Conservation (phyloP, 2,113 vertebrate genomes). For the Pygoscelis adeliae region DNA sequence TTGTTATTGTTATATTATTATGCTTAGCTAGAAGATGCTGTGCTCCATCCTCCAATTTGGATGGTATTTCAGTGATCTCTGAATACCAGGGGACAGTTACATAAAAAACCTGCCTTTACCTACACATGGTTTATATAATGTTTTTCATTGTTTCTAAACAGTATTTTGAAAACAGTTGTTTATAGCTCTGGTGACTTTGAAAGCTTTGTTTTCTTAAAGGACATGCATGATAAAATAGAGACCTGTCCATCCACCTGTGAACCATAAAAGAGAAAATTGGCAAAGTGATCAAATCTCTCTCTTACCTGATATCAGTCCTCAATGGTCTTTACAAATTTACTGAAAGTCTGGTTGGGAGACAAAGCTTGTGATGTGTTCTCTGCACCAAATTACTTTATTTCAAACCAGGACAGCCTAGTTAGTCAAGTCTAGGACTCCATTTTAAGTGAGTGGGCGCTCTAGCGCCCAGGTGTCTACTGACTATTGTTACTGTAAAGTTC, state of each 20-base stretch:
- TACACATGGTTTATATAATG: accelerated
- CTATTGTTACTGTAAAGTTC: background rate
- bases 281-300: background rate
- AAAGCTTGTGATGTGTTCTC: background rate
- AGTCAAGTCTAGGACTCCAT: background rate
- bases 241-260: background rate
- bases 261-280: background rate
- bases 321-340: background rate
- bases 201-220: background rate
- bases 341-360: background rate
- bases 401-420: background rate
- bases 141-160: background rate
- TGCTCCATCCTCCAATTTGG: background rate
- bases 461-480: background rate
- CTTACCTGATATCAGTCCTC: background rate
- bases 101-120: background rate
- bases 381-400: background rate
- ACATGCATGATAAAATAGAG: background rate
- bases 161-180: background rate
- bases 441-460: background rate
- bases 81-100: background rate
- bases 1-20: background rate
- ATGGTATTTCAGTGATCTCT: background rate
- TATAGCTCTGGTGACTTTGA: background rate
- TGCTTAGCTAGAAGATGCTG: background rate